Percentiles rank a stretch among this genome's conserved stretches.
Conservation (phyloP, 2,797 vertebrate genomes). For the Prunella strophiata region DNA sequence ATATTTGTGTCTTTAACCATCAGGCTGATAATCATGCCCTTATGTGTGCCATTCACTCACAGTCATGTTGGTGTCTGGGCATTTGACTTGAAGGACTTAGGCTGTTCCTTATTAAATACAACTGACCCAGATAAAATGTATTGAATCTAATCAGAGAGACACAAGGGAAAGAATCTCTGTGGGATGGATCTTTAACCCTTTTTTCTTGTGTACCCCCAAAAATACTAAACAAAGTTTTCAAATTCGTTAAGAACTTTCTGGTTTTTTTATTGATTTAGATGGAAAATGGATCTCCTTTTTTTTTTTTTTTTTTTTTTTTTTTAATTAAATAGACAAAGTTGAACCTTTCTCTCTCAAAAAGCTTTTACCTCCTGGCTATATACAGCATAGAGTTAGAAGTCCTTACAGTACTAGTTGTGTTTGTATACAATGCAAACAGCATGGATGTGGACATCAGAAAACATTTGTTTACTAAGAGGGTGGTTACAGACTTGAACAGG, state of each 20-base stretch:
- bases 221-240: neutral
- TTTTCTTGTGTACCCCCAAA: neutral
- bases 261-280: neutral
- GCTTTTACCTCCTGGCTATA: neutral
- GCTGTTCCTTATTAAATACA: neutral
- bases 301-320: neutral
- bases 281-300: neutral
- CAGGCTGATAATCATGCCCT: neutral
- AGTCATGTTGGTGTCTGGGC: neutral
- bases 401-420: neutral
- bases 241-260: neutral
- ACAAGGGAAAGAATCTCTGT: neutral
- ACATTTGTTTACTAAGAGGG: neutral
- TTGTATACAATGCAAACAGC: neutral
- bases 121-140: slow-evolving; percentile 13
- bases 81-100: neutral
- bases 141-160: neutral
- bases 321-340: neutral
- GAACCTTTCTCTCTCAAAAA: neutral
- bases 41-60: neutral
- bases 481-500: neutral
- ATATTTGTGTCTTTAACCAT: neutral
- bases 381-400: neutral
- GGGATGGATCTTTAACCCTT: neutral
- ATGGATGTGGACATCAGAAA: neutral